Evolutionary conservation across 2,888 invertebrate species (phyloP), one percentile per base, ranked within the genome.

Genomic region (Saturnia japonica): DNA sequence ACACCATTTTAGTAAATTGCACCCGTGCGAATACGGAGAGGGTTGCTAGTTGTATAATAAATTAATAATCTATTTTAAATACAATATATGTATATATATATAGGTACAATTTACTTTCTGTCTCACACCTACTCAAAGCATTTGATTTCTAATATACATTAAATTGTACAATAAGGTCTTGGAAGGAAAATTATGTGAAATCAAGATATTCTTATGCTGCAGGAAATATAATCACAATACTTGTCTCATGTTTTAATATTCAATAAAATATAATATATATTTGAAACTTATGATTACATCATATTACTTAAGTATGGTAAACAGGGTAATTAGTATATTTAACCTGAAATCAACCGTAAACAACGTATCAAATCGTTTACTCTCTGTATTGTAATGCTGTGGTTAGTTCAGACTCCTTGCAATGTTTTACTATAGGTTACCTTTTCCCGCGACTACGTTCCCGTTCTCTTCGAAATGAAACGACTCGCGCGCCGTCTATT

Each of bases 221-320:
- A 60, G 57, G 28, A 60, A 60, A 60, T 60, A 54, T 22, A 28
- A 60, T 60, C 11, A 28, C 57, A 14, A 60, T 60, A 60, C 25
- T 60, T 28, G 57, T 28, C n/a, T 54, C 11, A 9, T 54, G n/a
- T 54, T 54, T 11, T 54, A 54, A 54, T 22, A 54, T 7, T 16
- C 4, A 7, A 47, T 47, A 47, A 47, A 47, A 28, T 28, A 60
- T 12, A 28, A 28, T 60, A 60, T 60, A 28, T 25, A 60, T 12
- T 60, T 28, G 57, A 14, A 28, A 16, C 4, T 51, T 51, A 19
- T 51, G 16, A 19, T 60, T 60, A 60, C 22, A 22, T 14, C 12
- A 6, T 60, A 60, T 14, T 11, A 25, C 4, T 60, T 60, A 60
- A 1, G 14, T 60, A 60, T 28, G 14, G 6, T 25, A 28, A 60